A percentile compares a stretch with the other conserved stretches of the same genome.
phyloP scores from a whole-genome alignment of 2,797 vertebrate species.

The Cynodonichthys magdalenae region DNA sequence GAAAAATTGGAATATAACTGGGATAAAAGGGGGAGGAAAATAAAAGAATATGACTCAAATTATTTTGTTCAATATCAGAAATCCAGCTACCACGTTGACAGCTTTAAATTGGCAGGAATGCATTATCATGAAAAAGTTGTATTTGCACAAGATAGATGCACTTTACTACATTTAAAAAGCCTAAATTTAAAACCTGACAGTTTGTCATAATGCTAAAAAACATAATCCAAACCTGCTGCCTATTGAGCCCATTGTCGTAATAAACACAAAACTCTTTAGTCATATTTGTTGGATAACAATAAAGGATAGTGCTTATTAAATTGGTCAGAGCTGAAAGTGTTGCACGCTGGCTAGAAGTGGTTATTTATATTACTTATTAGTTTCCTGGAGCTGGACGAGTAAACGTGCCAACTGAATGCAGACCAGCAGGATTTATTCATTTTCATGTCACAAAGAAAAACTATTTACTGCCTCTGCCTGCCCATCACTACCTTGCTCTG shows the following conservation, averaged over 20 bases:
- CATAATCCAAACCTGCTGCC: not conserved
- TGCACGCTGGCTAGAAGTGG: not conserved
- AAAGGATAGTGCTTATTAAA: slow-evolving; percentile 2
- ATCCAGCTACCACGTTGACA: slow-evolving; percentile 13
- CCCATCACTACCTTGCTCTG: slow-evolving; percentile 26
- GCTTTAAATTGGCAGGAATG: slow-evolving; percentile 8
- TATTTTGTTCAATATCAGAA: slow-evolving; percentile 6
- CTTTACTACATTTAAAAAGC: slow-evolving; percentile 1
- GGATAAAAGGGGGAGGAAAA: not conserved
- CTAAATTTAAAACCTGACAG: not conserved
- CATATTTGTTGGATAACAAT: slow-evolving; percentile 3
- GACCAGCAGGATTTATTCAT: slow-evolving; percentile 20
- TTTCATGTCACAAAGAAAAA: slow-evolving; percentile 16
- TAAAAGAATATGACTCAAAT: slow-evolving; percentile 28
- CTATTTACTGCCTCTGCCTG: slow-evolving; percentile 32
- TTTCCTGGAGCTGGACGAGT: slow-evolving; percentile 1
- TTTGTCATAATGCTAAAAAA: not conserved
- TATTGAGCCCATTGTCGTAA: not conserved
- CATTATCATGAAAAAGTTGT: not conserved
- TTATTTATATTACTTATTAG: not conserved
- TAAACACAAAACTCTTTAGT: not conserved
- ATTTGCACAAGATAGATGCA: not conserved
- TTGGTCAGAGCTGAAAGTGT: slow-evolving; percentile 13
- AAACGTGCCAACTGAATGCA: slow-evolving; percentile 9
- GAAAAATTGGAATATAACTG: not conserved